phyloP scores from a whole-genome alignment of 1,140 invertebrate species.

The Pogonus chalceus region DNA sequence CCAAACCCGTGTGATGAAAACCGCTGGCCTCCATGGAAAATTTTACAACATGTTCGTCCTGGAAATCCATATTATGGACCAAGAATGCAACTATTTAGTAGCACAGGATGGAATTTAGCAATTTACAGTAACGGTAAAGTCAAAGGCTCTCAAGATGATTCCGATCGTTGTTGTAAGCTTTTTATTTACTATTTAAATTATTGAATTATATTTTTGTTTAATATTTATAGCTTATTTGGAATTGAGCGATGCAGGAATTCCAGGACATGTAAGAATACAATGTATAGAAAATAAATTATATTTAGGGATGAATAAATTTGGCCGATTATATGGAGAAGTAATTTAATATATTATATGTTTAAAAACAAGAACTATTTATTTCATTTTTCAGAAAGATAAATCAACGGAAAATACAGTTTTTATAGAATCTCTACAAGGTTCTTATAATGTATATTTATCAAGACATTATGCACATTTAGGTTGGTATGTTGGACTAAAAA shows the following conservation, averaged over 20 bases:
- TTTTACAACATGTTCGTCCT: conserved; percentile 13
- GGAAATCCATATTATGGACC: conserved; percentile 28
- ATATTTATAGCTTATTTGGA: conserved; percentile 43
- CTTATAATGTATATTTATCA: conserved; percentile 49
- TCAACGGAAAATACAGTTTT: conserved; percentile 45
- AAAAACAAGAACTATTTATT: conserved; percentile 8
- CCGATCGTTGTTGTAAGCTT: conserved; percentile 43
- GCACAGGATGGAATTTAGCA: conserved; percentile 45
- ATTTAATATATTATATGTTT: conserved; percentile 13
- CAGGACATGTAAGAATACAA: conserved; percentile 45
- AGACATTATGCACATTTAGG: conserved; percentile 45
- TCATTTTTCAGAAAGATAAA: conserved; percentile 36
- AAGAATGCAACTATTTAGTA: conserved; percentile 44
- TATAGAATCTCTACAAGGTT: conserved; percentile 45
- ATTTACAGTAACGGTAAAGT: conserved; percentile 44
- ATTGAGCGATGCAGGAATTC: conserved; percentile 38
- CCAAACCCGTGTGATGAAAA: not conserved
- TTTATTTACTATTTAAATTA: conserved; percentile 8
- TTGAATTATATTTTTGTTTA: conserved; percentile 14
- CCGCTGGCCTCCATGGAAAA: conserved; percentile 6
- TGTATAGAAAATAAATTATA: conserved; percentile 46
- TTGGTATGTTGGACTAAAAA: conserved; percentile 57
- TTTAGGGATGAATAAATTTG: conserved; percentile 51
- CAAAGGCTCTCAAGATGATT: conserved; percentile 39
- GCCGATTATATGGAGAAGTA: conserved; percentile 52